phyloP scores from a whole-genome alignment of 2,888 invertebrate species.

The Zygaena filipendulae region DNA sequence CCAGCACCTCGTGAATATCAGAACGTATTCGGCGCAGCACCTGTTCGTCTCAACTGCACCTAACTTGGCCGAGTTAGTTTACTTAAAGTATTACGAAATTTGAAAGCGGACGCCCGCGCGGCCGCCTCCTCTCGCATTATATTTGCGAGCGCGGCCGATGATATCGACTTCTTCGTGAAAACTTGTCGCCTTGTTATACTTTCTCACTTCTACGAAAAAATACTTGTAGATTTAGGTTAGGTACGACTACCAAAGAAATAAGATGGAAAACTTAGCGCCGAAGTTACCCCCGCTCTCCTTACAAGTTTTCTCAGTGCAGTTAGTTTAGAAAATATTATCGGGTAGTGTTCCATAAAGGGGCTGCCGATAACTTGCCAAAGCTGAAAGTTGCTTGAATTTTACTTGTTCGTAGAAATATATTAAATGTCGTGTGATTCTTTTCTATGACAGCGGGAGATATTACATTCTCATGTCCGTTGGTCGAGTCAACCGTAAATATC shows the following conservation, averaged over 20 bases:
- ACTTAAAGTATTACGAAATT: constrained; percentile 59
- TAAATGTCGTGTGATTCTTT: too few relatives aligned
- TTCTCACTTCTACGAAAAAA: constrained; percentile 27
- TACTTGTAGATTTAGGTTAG: too few relatives aligned
- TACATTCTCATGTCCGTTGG: too few relatives aligned
- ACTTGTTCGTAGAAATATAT: too few relatives aligned
- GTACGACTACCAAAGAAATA: constrained; percentile 30
- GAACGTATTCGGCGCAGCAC: constrained; percentile 51
- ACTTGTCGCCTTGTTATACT: constrained; percentile 40
- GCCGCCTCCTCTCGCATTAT: constrained; percentile 39
- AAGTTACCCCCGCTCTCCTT: constrained; percentile 22
- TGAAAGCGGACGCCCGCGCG: constrained; percentile 38
- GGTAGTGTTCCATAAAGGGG: constrained; percentile 38
- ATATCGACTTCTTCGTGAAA: constrained; percentile 35
- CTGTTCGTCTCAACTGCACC: constrained; percentile 39
- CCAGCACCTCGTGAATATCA: constrained; percentile 32
- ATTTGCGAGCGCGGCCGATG: constrained; percentile 47
- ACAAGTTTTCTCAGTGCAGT: constrained; percentile 27
- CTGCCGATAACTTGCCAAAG: constrained; percentile 31
- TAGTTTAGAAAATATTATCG: constrained; percentile 37
- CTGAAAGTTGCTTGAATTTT: constrained; percentile 35
- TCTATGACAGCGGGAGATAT: too few relatives aligned
- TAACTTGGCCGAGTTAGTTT: constrained; percentile 51
- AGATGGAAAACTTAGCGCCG: constrained; percentile 19
- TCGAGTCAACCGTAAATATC: too few relatives aligned